These are phyloP conservation scores for Epinotia nisella DNA, from an alignment of 2,888 invertebrate species.

Conservation along the genomic window DNA sequence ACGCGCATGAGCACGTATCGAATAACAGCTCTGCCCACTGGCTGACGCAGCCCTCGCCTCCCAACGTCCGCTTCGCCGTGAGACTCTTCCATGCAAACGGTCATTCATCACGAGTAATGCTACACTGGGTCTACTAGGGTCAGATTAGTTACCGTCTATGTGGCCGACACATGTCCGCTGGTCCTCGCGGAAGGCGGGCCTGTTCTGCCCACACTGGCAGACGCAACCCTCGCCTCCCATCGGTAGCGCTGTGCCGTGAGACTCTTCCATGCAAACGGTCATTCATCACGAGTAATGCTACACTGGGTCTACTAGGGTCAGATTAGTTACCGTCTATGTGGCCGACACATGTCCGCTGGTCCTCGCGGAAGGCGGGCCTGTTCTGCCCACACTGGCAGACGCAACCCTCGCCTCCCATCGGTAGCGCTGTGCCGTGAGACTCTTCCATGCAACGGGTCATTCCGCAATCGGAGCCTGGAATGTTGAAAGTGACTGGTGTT, in stretches of 20 bases:
- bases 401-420: slow-evolving; percentile 79
- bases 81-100: no score
- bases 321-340: slow-evolving; percentile 86
- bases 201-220: slow-evolving; percentile 88
- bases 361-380: slow-evolving; percentile 89
- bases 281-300: slow-evolving; percentile 61
- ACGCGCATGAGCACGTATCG: no score
- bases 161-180: slow-evolving; percentile 88
- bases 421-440: slow-evolving; percentile 87
- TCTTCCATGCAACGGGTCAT: slow-evolving; percentile 87
- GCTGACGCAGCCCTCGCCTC: no score
- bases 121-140: no score
- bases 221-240: slow-evolving; percentile 82
- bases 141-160: slow-evolving; percentile 85
- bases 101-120: no score
- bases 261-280: slow-evolving; percentile 87
- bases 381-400: slow-evolving; percentile 88
- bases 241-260: slow-evolving; percentile 86
- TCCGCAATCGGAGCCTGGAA: slow-evolving; percentile 83
- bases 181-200: slow-evolving; percentile 90
- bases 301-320: background rate
- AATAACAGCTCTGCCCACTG: no score
- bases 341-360: slow-evolving; percentile 88
- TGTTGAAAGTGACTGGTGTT: background rate
- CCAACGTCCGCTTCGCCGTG: no score